phyloP scores from a whole-genome alignment of 1,140 invertebrate genomes.

The Zaprionus gabonicus region DNA sequence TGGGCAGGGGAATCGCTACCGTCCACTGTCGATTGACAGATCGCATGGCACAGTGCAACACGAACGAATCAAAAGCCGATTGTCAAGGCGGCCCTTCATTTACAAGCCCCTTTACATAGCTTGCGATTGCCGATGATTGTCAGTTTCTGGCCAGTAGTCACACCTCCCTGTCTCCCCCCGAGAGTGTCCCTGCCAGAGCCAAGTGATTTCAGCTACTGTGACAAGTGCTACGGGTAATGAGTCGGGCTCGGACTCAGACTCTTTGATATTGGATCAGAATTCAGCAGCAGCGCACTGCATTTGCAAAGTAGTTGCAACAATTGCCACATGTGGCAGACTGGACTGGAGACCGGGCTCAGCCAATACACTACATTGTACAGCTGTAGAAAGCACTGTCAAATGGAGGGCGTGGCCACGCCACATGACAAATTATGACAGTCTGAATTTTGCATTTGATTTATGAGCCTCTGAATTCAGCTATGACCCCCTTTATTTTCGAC shows the following conservation, averaged over 20 bases:
- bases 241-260: conserved; percentile 45
- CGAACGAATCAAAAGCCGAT: conserved; percentile 32
- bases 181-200: conserved; percentile 15
- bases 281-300: conserved; percentile 39
- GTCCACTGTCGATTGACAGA: conserved; percentile 64
- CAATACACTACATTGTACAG: conserved; percentile 23
- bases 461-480: conserved; percentile 62
- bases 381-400: conserved; percentile 8
- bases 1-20: conserved; percentile 10
- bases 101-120: conserved; percentile 45
- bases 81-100: conserved; percentile 39
- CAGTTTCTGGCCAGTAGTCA: conserved; percentile 34
- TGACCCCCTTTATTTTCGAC: conserved; percentile 57
- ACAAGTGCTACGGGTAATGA: conserved; percentile 68
- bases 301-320: conserved; percentile 36
- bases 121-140: conserved; percentile 64
- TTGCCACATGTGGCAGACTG: conserved; percentile 49
- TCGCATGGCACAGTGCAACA: conserved; percentile 58
- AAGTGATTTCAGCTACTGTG: conserved; percentile 53
- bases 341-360: neutral
- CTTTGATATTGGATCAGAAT: conserved; percentile 47
- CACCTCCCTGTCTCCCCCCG: neutral
- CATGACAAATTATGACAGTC: conserved; percentile 79
- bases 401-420: conserved; percentile 59
- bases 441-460: conserved; percentile 72